Evolutionary conservation across 1,140 invertebrate genomes (phyloP).

Genomic region (Eurosta solidaginis): DNA sequence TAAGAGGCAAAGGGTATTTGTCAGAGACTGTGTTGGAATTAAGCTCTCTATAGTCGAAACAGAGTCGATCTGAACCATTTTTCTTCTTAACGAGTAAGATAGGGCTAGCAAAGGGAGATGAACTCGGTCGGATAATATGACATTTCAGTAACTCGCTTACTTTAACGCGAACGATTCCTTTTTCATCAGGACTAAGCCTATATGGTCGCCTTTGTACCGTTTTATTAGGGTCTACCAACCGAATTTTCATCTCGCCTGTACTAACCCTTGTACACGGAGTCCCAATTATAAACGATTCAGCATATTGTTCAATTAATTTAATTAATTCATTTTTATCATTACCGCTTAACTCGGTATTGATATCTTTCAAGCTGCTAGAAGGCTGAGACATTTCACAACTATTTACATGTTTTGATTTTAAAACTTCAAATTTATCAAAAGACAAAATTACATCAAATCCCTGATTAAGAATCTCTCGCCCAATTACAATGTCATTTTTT

Average conservation of each 20-base stretch:
- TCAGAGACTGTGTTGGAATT: constrained; percentile 61
- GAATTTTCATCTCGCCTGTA: constrained; percentile 36
- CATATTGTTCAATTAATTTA: constrained; percentile 32
- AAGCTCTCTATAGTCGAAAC: too few relatives aligned
- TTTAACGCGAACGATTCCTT: constrained; percentile 34
- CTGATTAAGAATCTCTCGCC: constrained; percentile 34
- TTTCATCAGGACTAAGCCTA: constrained; percentile 12
- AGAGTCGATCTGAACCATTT: too few relatives aligned
- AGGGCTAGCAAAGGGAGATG: constrained; percentile 58
- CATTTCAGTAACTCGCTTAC: constrained; percentile 42
- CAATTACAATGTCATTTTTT: constrained; percentile 36
- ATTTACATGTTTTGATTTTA: constrained; percentile 34
- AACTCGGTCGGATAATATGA: constrained; percentile 41
- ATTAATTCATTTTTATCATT: constrained; percentile 33
- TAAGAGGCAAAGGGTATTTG: constrained; percentile 57
- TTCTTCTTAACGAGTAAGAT: constrained; percentile 54
- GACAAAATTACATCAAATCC: constrained; percentile 34
- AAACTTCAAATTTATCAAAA: constrained; percentile 35
- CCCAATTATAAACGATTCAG: constrained; percentile 34
- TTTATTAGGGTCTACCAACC: constrained; percentile 29
- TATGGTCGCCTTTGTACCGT: constrained; percentile 28
- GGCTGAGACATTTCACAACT: constrained; percentile 24
- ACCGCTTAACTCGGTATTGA: constrained; percentile 33
- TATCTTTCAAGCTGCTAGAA: constrained; percentile 12
- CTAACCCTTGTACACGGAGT: too few relatives aligned